Conservation (phyloP, 2,888 invertebrate species). For the Tenodera sinensis region DNA sequence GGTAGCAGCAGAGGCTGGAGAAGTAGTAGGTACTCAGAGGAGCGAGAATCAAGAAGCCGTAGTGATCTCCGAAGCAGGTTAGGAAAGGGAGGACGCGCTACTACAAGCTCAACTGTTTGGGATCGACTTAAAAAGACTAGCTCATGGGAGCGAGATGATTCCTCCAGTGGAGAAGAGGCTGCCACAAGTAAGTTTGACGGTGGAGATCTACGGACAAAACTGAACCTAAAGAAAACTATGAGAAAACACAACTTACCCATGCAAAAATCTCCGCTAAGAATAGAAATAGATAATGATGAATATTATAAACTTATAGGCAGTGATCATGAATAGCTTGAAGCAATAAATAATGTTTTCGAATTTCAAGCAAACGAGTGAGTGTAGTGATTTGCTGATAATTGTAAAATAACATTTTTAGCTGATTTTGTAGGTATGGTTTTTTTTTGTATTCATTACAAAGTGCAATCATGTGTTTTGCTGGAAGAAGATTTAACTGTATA, state of each 20-base stretch:
- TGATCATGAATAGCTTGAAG: slow-evolving; percentile 24
- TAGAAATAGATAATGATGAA: slow-evolving; percentile 37
- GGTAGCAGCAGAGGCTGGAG: not conserved
- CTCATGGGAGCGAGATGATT: not conserved
- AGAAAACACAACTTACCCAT: not conserved
- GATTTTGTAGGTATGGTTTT: not conserved
- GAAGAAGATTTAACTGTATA: not conserved
- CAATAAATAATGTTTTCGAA: not conserved
- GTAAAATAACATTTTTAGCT: not conserved
- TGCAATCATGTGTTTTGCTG: not conserved
- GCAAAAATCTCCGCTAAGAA: slow-evolving; percentile 34
- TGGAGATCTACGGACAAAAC: slow-evolving; percentile 32
- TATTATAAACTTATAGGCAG: slow-evolving; percentile 34
- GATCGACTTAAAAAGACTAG: not conserved
- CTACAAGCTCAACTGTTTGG: slow-evolving; percentile 14
- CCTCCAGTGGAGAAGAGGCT: slow-evolving; percentile 12
- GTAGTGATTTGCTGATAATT: not conserved
- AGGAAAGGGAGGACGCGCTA: not conserved
- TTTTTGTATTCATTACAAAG: not conserved
- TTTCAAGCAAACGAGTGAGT: not conserved
- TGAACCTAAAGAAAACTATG: slow-evolving; percentile 30
- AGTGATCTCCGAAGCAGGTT: slow-evolving; percentile 19
- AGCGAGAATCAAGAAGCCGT: not conserved
- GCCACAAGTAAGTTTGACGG: slow-evolving; percentile 20
- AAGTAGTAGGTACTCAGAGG: not conserved